These are phyloP conservation scores for Drosophila borborema DNA, from an alignment of 2,888 invertebrate species.

Conservation along the genomic window DNA sequence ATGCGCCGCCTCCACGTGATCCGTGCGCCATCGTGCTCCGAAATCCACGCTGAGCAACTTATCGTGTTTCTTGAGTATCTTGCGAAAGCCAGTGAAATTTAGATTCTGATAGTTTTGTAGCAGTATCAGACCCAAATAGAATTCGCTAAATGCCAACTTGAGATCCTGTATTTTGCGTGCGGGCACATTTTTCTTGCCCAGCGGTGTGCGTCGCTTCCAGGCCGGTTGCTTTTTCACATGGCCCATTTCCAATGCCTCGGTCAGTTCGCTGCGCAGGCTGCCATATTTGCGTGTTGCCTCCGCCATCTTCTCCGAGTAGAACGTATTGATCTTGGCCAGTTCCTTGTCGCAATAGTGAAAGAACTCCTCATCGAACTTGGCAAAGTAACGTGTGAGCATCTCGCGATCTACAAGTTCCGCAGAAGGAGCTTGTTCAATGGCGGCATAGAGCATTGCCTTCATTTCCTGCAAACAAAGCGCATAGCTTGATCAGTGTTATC, in stretches of 20 bases:
- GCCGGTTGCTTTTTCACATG: slow-evolving; percentile 83
- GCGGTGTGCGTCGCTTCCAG: slow-evolving; percentile 84
- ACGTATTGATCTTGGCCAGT: slow-evolving; percentile 94
- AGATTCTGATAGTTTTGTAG: slow-evolving; percentile 95
- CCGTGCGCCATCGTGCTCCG: slow-evolving; percentile 92
- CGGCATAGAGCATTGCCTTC: slow-evolving; percentile 93
- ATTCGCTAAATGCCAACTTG: slow-evolving; percentile 95
- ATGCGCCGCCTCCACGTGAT: slow-evolving; percentile 92
- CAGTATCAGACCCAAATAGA: slow-evolving; percentile 93
- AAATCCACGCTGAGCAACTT: slow-evolving; percentile 90
- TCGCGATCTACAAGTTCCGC: slow-evolving; percentile 90
- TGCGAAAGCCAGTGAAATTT: slow-evolving; percentile 95
- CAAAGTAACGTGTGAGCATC: slow-evolving; percentile 89
- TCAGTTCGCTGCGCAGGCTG: slow-evolving; percentile 90
- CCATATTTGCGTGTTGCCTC: slow-evolving; percentile 94
- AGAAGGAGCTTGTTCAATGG: slow-evolving; percentile 91
- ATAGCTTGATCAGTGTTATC: neutral
- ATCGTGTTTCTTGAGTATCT: slow-evolving; percentile 96
- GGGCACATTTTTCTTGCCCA: slow-evolving; percentile 86
- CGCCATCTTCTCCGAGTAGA: slow-evolving; percentile 95
- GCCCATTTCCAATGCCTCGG: slow-evolving; percentile 85
- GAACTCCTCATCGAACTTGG: slow-evolving; percentile 93
- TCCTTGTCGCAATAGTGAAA: slow-evolving; percentile 94
- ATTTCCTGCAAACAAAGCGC: slow-evolving; percentile 87
- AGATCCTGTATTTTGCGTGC: slow-evolving; percentile 91